Conservation (phyloP, 2,888 invertebrate genomes). For the Ichneumoninae sp. region DNA sequence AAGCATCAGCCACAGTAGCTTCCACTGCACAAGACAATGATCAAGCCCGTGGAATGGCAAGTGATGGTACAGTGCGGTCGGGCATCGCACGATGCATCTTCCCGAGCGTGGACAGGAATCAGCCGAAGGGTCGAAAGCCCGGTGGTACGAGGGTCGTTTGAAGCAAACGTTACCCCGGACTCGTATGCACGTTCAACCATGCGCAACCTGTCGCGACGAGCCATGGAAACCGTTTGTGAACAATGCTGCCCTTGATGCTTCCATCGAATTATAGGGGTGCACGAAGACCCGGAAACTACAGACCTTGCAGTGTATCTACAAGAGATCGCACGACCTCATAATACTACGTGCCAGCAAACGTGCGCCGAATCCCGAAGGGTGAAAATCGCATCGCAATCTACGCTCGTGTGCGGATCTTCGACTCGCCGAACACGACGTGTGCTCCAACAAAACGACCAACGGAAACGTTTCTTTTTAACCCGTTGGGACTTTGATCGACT, state of each 20-base stretch:
- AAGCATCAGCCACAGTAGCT: not conserved
- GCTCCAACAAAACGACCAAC: not conserved
- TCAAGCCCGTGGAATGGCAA: constrained; percentile 10
- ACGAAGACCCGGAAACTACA: constrained; percentile 1
- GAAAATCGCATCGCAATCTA: not conserved
- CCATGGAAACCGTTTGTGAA: constrained; percentile 43
- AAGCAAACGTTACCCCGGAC: constrained; percentile 1
- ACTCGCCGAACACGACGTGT: not conserved
- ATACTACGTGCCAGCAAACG: not conserved
- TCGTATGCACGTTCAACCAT: constrained; percentile 32
- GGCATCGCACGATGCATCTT: not conserved
- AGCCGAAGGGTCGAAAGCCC: constrained; percentile 26
- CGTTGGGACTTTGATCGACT: too few relatives aligned
- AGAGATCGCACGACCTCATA: not conserved
- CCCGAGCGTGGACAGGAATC: constrained; percentile 12
- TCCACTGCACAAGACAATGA: constrained; percentile 33
- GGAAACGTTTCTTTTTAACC: not conserved
- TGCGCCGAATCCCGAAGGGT: constrained; percentile 11
- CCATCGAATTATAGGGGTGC: constrained; percentile 42
- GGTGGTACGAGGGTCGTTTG: constrained; percentile 4
- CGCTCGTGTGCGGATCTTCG: not conserved
- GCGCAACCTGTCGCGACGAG: constrained; percentile 34
- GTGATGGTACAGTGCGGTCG: not conserved
- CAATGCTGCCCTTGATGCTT: constrained; percentile 45
- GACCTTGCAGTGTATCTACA: constrained; percentile 1